phyloP scores from a whole-genome alignment of 1,140 invertebrate species.

The Aphelenchoides avenae region DNA sequence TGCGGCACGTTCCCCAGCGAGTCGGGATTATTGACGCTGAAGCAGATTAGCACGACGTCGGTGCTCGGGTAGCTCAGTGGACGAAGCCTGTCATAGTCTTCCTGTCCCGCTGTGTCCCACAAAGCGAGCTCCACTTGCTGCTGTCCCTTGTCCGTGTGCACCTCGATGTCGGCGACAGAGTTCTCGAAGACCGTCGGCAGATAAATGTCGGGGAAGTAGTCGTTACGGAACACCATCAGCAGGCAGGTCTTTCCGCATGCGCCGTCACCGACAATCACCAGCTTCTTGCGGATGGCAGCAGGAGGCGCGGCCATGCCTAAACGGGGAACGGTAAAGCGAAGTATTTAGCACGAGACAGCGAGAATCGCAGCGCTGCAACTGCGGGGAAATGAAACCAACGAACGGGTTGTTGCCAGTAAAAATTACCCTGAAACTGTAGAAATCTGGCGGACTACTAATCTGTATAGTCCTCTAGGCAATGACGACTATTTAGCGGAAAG shows the following conservation, averaged over 20 bases:
- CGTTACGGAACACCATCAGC: slow-evolving; percentile 88
- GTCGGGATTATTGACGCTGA: too few relatives aligned
- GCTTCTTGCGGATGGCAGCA: slow-evolving; percentile 63
- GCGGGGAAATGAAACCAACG: too few relatives aligned
- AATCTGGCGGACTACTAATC: too few relatives aligned
- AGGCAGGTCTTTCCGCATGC: slow-evolving; percentile 97
- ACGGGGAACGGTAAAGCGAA: too few relatives aligned
- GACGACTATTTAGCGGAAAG: too few relatives aligned
- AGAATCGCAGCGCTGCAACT: too few relatives aligned
- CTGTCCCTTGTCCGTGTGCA: slow-evolving; percentile 72
- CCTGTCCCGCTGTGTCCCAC: slow-evolving; percentile 98
- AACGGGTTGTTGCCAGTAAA: too few relatives aligned
- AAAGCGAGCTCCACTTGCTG: slow-evolving; percentile 84
- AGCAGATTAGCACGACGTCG: slow-evolving; percentile 95
- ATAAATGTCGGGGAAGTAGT: slow-evolving; percentile 97
- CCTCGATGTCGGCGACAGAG: slow-evolving; percentile 96
- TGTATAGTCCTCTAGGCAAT: too few relatives aligned
- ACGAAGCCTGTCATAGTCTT: slow-evolving; percentile 92
- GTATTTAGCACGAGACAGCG: too few relatives aligned
- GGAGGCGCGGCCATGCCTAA: too few relatives aligned
- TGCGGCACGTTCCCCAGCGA: too few relatives aligned
- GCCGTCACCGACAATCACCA: slow-evolving; percentile 98
- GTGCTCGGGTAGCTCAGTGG: slow-evolving; percentile 89
- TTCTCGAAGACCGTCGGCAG: slow-evolving; percentile 98
- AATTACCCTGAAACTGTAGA: too few relatives aligned